Percentiles rank a stretch among this genome's conserved stretches.
phyloP scores from a whole-genome alignment of 2,113 vertebrate genomes.

The Promerops cafer region DNA sequence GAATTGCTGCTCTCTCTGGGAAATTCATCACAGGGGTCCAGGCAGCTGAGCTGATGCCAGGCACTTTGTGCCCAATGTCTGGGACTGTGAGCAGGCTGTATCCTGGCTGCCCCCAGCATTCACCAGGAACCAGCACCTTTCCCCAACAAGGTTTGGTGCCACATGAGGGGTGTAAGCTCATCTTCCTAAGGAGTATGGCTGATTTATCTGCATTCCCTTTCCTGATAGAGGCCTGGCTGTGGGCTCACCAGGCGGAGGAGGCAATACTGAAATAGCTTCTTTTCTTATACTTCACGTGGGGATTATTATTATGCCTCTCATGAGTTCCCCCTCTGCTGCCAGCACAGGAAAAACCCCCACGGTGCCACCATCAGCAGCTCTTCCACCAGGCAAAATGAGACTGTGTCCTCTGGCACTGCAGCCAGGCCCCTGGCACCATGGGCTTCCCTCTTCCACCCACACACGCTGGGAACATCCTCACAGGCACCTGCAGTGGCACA shows the following conservation, averaged over 20 bases:
- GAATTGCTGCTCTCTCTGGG: not conserved
- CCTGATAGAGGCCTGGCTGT: constrained; percentile 3
- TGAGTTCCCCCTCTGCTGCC: not conserved
- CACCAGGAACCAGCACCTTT: not conserved
- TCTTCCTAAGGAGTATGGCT: not conserved
- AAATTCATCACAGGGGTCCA: not conserved
- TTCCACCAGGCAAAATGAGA: not conserved
- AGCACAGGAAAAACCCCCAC: not conserved
- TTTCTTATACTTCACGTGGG: constrained; percentile 8
- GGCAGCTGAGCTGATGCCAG: not conserved
- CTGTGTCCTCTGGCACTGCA: not conserved
- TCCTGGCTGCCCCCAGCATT: not conserved
- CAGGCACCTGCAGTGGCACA: not conserved
- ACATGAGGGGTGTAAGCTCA: not conserved
- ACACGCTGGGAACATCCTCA: not conserved
- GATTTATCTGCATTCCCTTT: constrained; percentile 33
- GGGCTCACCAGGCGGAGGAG: constrained; percentile 1
- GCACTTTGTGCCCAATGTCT: not conserved
- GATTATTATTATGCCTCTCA: constrained; percentile 9
- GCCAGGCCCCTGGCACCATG: not conserved
- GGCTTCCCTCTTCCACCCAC: not conserved
- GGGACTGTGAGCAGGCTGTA: not conserved
- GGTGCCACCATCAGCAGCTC: not conserved
- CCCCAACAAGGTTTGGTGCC: not conserved
- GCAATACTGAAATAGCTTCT: constrained; percentile 50